Evolutionary conservation across 1,140 invertebrate genomes (phyloP).

Genomic region (Drosophila serrata): DNA sequence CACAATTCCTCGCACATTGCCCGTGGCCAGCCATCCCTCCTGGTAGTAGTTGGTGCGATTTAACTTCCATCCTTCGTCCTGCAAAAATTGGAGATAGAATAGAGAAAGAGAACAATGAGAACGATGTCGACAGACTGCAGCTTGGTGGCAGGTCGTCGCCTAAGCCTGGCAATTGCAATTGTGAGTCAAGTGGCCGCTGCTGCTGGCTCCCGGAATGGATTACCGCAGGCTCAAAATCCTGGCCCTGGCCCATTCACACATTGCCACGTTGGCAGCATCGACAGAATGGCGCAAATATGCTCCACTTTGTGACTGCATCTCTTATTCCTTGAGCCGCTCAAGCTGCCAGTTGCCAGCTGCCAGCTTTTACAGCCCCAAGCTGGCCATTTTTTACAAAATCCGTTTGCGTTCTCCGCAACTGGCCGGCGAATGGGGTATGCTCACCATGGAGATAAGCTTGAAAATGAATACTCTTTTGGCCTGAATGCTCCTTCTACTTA

Average conservation of each 20-base stretch:
- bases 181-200: constrained; percentile 59
- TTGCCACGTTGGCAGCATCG: constrained; percentile 29
- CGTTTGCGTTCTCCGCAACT: constrained; percentile 17
- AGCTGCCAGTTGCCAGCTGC: constrained; percentile 29
- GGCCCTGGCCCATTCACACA: constrained; percentile 44
- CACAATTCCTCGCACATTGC: constrained; percentile 96
- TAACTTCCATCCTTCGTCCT: constrained; percentile 97
- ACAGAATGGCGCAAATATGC: constrained; percentile 37
- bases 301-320: constrained; percentile 44
- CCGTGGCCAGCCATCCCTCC: constrained; percentile 99
- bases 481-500: background rate
- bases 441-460: constrained; percentile 27
- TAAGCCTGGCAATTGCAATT: constrained; percentile 74
- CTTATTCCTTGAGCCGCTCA: constrained; percentile 32
- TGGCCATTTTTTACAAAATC: constrained; percentile 29
- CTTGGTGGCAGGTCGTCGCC: constrained; percentile 48
- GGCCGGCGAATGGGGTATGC: constrained; percentile 5
- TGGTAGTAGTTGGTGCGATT: constrained; percentile 98
- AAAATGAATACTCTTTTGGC: background rate
- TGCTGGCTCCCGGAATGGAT: constrained; percentile 58
- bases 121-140: constrained; percentile 42
- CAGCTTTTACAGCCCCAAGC: constrained; percentile 28
- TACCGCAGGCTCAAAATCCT: constrained; percentile 41
- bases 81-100: constrained; percentile 34
- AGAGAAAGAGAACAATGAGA: constrained; percentile 29